Conservation (phyloP, 2,113 vertebrate genomes). For the Cryptoleucopteryx plumbea region DNA sequence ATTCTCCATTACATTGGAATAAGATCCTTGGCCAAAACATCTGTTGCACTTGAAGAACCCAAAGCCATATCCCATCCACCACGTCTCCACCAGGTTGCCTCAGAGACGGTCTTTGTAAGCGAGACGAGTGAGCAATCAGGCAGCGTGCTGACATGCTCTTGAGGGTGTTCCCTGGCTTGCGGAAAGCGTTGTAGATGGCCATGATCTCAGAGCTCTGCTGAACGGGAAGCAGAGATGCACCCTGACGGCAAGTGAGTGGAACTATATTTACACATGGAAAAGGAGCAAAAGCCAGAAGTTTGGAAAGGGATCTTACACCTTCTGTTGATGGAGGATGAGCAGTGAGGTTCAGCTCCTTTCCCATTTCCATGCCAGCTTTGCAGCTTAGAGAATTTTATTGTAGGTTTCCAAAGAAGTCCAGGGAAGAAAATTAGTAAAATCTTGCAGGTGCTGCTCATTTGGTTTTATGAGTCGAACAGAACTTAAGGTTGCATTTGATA, state of each 20-base stretch:
- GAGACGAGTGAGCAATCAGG: accelerated
- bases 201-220: background rate
- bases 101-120: background rate
- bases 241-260: background rate
- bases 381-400: background rate
- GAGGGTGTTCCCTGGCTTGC: background rate
- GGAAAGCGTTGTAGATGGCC: background rate
- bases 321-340: background rate
- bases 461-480: background rate
- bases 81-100: background rate
- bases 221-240: background rate
- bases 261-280: background rate
- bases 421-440: background rate
- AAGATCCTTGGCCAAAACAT: background rate
- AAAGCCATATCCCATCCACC: no score
- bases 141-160: background rate
- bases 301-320: background rate
- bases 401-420: background rate
- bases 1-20: background rate
- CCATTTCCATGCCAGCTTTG: background rate
- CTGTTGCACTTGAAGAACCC: background rate
- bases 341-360: background rate
- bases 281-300: background rate
- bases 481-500: background rate
- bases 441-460: background rate